Evolutionary conservation across 2,888 invertebrate species (phyloP).

Genomic region (Tridacna crocea): DNA sequence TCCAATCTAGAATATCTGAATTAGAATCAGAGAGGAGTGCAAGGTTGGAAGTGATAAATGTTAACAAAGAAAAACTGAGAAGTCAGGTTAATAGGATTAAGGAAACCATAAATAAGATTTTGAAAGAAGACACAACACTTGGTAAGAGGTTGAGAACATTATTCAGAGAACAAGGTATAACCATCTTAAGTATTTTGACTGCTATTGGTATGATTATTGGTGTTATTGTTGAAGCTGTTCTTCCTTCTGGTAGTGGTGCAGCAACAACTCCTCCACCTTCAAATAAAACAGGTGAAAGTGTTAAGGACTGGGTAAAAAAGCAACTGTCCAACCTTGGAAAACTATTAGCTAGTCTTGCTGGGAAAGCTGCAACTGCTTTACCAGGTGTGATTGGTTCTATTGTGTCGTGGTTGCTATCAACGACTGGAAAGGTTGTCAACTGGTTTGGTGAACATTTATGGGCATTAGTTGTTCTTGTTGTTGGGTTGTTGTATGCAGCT

Average conservation of each 20-base stretch:
- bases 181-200: constrained; percentile 45
- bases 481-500: background rate
- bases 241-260: constrained; percentile 21
- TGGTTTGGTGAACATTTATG: constrained; percentile 49
- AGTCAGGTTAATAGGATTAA: constrained; percentile 45
- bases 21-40: constrained; percentile 44
- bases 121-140: constrained; percentile 39
- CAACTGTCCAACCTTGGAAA: constrained; percentile 41
- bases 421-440: constrained; percentile 43
- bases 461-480: constrained; percentile 47
- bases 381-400: constrained; percentile 44
- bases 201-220: constrained; percentile 51
- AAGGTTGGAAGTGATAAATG: constrained; percentile 41
- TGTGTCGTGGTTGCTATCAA: constrained; percentile 46
- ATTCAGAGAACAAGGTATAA: constrained; percentile 52
- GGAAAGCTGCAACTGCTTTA: constrained; percentile 40
- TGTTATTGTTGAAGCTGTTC: constrained; percentile 40
- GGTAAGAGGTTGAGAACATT: constrained; percentile 41
- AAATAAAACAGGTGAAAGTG: constrained; percentile 18
- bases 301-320: constrained; percentile 48
- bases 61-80: constrained; percentile 42
- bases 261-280: constrained; percentile 8
- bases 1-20: constrained; percentile 25
- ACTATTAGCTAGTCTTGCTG: constrained; percentile 37
- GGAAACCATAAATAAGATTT: constrained; percentile 39